Percentiles rank a stretch among this genome's conserved stretches.
Conservation (phyloP, 2,888 invertebrate species). For the Orthosia cruda region DNA sequence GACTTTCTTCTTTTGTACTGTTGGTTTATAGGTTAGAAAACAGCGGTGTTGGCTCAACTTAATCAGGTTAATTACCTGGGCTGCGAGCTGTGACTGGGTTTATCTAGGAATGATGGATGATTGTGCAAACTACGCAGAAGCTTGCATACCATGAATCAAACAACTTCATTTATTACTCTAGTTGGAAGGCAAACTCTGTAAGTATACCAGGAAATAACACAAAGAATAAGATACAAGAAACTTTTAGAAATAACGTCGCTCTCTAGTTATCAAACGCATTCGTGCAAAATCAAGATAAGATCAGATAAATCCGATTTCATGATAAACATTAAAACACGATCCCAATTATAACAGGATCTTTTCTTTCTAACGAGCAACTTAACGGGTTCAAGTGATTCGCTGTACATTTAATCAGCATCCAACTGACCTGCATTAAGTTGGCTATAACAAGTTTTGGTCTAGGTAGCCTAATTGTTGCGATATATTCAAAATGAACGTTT, state of each 20-base stretch:
- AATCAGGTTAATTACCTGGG: constrained; percentile 45
- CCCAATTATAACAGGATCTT: constrained; percentile 66
- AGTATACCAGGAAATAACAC: not conserved
- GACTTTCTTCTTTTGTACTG: constrained; percentile 63
- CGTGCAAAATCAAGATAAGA: constrained; percentile 52
- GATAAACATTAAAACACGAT: constrained; percentile 62
- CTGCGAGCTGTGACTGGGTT: constrained; percentile 43
- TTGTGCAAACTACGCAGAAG: not conserved
- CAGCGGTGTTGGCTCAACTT: constrained; percentile 9
- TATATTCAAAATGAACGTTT: constrained; percentile 54
- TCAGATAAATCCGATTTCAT: constrained; percentile 57
- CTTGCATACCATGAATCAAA: constrained; percentile 40
- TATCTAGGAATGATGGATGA: constrained; percentile 55
- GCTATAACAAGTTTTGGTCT: constrained; percentile 61
- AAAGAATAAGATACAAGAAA: not conserved
- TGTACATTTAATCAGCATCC: constrained; percentile 60
- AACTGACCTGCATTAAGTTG: constrained; percentile 58
- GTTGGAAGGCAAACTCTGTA: constrained; percentile 16
- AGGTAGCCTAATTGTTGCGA: constrained; percentile 57
- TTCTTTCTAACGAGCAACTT: constrained; percentile 61
- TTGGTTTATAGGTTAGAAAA: constrained; percentile 53
- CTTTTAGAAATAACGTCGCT: constrained; percentile 18
- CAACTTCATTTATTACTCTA: not conserved
- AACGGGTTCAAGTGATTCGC: constrained; percentile 60
- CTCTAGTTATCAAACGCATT: constrained; percentile 41